Base-by-base conservation (phyloP, 1,140 invertebrate species). In the Bombus affinis region DNA sequence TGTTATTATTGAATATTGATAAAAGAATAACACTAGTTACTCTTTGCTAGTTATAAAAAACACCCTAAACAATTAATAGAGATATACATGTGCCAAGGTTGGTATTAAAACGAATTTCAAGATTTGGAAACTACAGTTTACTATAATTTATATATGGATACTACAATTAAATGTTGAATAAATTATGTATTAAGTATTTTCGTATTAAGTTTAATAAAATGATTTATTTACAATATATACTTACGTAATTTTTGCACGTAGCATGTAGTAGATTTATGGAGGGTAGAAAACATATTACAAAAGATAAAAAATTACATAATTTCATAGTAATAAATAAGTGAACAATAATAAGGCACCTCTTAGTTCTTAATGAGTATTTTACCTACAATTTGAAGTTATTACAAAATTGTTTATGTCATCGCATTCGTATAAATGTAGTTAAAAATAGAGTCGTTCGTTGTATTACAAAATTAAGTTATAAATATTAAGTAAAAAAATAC, bases 401-500 rank as follows among this genome's bases (percentile, higher is more conserved):
- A 84, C 22, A 84, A 84, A 79, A 72, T 72, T 39, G 62, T 65
- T 66, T 84, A 84, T 59, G 35, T n/a, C 70, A 78, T 70, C 37
- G 22, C 37, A 22, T 68, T 32, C 28, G 39, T 71, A 71, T 71
- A 79, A 72, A 42, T 44, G n/a, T 39, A n/a, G 15, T 79, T 57
- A 72, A 84, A 84, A 84, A 84, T 84, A 80, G 70, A 74, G 32
- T 59, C 2, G 9, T 80, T 72, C 39, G 32, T 79, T 84, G 66
- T 71, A 39, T 53, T 84, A 77, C 2, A 79, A 84, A 78, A 79
- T 35, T 66, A 79, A 79, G 37, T 72, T 78, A 80, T 72, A 80
- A 84, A 84, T 84, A 71, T 84, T 71, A 79, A 59, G 75, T 84
- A 57, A 84, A 47, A 84, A 84, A 84, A 84, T 84, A 84, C 32